phyloP scores from a whole-genome alignment of 2,888 invertebrate genomes.

The Disparrhopalites patrizii region DNA sequence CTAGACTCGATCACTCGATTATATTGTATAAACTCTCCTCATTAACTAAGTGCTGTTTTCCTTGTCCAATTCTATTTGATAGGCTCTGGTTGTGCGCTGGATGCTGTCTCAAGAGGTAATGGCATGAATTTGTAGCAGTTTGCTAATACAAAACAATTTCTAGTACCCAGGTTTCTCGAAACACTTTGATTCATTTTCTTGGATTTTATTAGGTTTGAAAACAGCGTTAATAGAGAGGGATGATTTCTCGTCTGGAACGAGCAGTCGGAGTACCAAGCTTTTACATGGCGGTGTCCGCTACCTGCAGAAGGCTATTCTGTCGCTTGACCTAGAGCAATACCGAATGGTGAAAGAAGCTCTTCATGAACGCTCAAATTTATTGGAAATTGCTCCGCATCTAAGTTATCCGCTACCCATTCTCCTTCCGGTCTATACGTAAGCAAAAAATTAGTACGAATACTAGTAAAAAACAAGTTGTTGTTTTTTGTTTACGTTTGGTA shows the following conservation, averaged over 20 bases:
- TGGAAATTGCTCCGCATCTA: conserved; percentile 93
- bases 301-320: conserved; percentile 93
- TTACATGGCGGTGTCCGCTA: conserved; percentile 98
- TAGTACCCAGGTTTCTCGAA: too few species aligned
- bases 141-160: too few species aligned
- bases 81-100: conserved; percentile 4
- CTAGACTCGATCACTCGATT: too few species aligned
- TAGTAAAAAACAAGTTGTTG: too few species aligned
- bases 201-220: conserved; percentile 83
- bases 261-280: conserved; percentile 93
- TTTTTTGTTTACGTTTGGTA: too few species aligned
- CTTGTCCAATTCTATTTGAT: too few species aligned
- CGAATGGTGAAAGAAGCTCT: conserved; percentile 94
- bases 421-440: conserved; percentile 95
- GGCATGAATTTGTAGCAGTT: too few species aligned
- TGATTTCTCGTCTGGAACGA: conserved; percentile 94
- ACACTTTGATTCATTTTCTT: too few species aligned
- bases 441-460: too few species aligned
- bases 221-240: conserved; percentile 93
- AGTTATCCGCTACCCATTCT: conserved; percentile 96
- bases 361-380: conserved; percentile 88
- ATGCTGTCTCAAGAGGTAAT: conserved; percentile 82
- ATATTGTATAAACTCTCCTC: too few species aligned
- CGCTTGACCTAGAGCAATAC: conserved; percentile 91
- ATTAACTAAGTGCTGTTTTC: too few species aligned